A percentile compares a stretch with the other conserved stretches of the same genome.
phyloP scores from a whole-genome alignment of 2,797 vertebrate genomes.

The Molossus alvarezi region DNA sequence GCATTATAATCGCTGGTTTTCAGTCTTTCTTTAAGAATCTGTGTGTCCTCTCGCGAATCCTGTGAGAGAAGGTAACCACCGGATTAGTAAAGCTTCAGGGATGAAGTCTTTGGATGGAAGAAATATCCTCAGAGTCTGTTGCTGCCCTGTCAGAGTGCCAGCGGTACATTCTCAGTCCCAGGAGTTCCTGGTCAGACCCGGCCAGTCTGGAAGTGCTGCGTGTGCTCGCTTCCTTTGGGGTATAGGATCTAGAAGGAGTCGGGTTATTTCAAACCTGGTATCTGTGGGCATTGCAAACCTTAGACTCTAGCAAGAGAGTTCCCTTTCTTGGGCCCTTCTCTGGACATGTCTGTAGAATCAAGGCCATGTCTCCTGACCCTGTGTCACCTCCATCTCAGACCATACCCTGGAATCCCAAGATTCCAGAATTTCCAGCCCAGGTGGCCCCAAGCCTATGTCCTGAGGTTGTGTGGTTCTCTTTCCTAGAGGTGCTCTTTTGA shows the following conservation, averaged over 20 bases:
- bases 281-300: background rate
- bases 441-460: background rate
- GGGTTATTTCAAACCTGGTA: background rate
- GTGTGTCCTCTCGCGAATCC: background rate
- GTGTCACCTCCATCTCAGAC: background rate
- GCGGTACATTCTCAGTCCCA: background rate
- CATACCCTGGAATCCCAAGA: background rate
- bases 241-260: background rate
- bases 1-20: background rate
- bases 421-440: background rate
- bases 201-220: background rate
- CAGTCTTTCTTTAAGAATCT: constrained; percentile 7
- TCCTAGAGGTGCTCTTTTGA: background rate
- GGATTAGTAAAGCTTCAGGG: background rate
- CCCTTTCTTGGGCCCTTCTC: background rate
- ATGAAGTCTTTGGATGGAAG: background rate
- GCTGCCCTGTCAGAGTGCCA: background rate
- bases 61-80: background rate
- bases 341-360: background rate
- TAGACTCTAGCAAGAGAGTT: background rate
- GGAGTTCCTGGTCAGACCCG: background rate
- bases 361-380: background rate
- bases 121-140: background rate
- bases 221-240: background rate
- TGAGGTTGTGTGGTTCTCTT: background rate